Conservation (phyloP, 2,797 vertebrate species). For the Tokudaia tokunoshimensis region DNA sequence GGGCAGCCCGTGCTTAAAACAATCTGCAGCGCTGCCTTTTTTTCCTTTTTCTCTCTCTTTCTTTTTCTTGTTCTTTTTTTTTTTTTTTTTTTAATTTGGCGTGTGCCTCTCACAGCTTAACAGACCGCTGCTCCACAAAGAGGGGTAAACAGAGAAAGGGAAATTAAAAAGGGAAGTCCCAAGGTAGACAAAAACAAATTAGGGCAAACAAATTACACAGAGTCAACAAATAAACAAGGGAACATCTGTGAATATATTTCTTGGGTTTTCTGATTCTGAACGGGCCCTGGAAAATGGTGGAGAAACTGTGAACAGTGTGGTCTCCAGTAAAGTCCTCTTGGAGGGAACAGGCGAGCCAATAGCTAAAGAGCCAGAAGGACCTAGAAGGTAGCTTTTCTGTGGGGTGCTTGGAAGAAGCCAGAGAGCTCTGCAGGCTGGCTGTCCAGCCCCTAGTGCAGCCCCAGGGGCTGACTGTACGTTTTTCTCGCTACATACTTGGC, state of each 20-base stretch:
- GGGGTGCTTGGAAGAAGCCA: background rate
- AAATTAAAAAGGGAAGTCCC: slow-evolving; percentile 99
- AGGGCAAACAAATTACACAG: slow-evolving; percentile 99
- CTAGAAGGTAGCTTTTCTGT: background rate
- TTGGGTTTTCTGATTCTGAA: slow-evolving; percentile 91
- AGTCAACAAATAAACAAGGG: slow-evolving; percentile 99
- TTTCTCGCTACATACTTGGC: background rate
- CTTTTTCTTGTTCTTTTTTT: slow-evolving; percentile 62
- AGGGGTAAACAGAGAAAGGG: slow-evolving; percentile 99
- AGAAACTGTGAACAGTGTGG: slow-evolving; percentile 86
- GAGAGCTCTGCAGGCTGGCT: background rate
- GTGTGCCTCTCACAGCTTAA: slow-evolving; percentile 93
- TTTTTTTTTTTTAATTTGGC: slow-evolving; percentile 96
- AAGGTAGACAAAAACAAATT: slow-evolving; percentile 99
- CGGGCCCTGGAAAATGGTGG: slow-evolving; percentile 89
- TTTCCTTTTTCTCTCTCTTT: slow-evolving; percentile 91
- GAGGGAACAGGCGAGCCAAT: background rate
- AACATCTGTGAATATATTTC: slow-evolving; percentile 97
- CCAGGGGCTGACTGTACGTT: background rate
- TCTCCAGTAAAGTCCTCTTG: slow-evolving; percentile 71
- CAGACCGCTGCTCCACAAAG: slow-evolving; percentile 98
- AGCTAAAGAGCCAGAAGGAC: slow-evolving; percentile 28
- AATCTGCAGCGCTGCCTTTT: slow-evolving; percentile 93
- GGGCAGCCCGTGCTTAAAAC: slow-evolving; percentile 98
- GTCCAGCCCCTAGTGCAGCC: background rate